Base-by-base conservation (phyloP, 1,140 invertebrate species). In the Calliphora vicina region DNA sequence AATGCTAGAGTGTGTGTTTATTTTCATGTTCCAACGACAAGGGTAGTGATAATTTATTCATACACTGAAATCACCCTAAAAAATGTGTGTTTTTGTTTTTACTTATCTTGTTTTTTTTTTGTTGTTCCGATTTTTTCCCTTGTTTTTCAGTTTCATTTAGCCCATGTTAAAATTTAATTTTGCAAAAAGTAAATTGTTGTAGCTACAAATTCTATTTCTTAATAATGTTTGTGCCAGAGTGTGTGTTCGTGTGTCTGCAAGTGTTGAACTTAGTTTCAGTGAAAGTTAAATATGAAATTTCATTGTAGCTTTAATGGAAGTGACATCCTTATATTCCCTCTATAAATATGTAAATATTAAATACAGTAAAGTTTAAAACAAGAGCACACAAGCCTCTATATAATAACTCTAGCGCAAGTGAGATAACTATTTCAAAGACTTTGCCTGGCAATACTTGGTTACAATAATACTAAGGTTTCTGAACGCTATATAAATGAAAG, bases 1-100 rank as follows among this genome's bases (percentile, higher is more conserved):
- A 15, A 17, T 78, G 74, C 25, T n/a, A n/a, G 35, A 42, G 72
- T 8, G 27, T 35, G 27, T 35, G 72, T 76, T 35, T n/a, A 8
- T 29, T 35, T 76, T 42, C 13, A 76, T 35, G 27, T 29, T 76
- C 29, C 15, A 20, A 78, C 35, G 74, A 78, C 73, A 20, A 43
- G n/a, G 27, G 29, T 42, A 78, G 74, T 78, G 74, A 78, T 78
- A 78, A 78, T 78, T 78, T 78, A 78, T 78, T 78, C 74, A 78
- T 78, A 45, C 25, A 78, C n/a, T 10, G 42, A 78, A 43, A 78
- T 78, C 74, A 78, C 74, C 74, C n/a, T 25, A 78, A 45, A 42
- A 78, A 23, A 1, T 57, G 50, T 57, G 50, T 57, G n/a, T 57
- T 57, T n/a, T 57, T 13, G 13, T n/a, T 57, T n/a, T 57, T 57